These are phyloP conservation scores for Pseudorhombus dupliciocellatus DNA, from an alignment of 2,113 vertebrate genomes.

Conservation along the genomic window DNA sequence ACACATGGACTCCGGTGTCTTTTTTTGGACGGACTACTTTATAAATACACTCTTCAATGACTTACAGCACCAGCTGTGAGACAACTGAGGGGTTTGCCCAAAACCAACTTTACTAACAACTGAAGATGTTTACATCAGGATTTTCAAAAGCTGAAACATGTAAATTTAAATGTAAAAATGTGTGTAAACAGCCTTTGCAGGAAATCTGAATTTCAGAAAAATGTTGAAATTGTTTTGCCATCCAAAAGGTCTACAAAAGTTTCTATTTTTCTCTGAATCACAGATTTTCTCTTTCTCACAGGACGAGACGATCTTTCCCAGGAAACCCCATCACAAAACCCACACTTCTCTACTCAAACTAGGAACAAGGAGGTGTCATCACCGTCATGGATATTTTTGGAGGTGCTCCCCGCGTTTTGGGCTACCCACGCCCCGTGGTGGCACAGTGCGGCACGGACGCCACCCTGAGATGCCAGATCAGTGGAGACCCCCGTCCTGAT, in stretches of 20 bases:
- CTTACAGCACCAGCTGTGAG: conserved; percentile 77
- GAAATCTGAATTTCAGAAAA: too few relatives aligned
- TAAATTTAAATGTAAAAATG: too few relatives aligned
- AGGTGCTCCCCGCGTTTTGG: conserved; percentile 90
- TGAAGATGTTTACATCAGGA: conserved; percentile 2
- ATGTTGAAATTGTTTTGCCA: too few relatives aligned
- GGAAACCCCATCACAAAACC: background rate
- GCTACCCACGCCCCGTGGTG: conserved; percentile 87
- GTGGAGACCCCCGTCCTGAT: conserved; percentile 86
- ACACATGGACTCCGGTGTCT: conserved; percentile 55
- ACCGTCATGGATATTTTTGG: conserved; percentile 85
- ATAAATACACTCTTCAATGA: conserved; percentile 78
- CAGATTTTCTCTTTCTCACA: conserved; percentile 25
- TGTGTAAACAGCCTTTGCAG: too few relatives aligned
- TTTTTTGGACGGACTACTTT: conserved; percentile 73
- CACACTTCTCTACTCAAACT: background rate
- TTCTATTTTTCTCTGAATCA: background rate
- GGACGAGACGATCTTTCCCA: conserved; percentile 11
- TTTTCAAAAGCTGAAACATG: background rate
- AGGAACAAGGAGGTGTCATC: conserved; percentile 4
- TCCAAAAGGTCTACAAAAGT: background rate
- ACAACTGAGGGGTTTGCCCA: conserved; percentile 25
- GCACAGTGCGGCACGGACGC: conserved; percentile 84
- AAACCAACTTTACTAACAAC: conserved; percentile 10
- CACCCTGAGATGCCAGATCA: conserved; percentile 87